A percentile compares a stretch with the other conserved stretches of the same genome.
These are phyloP conservation scores for Macrobrachium rosenbergii DNA, from an alignment of 1,140 invertebrate genomes.

Conservation along the genomic window DNA sequence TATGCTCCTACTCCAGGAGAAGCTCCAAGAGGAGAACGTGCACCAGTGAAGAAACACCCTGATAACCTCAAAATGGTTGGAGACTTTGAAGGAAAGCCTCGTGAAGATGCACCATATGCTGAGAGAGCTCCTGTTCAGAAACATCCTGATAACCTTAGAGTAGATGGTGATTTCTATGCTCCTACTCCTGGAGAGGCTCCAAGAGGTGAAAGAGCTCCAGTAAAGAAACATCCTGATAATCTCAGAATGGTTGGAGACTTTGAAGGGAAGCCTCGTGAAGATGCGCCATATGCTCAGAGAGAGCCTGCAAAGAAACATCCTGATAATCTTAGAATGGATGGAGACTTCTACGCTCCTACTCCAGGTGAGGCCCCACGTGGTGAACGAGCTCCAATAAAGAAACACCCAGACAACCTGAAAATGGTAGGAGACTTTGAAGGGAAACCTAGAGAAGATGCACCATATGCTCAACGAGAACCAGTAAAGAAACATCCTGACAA, in stretches of 20 bases:
- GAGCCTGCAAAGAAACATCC: conserved; percentile 45
- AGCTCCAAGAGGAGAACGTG: conserved; percentile 34
- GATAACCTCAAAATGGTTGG: conserved; percentile 46
- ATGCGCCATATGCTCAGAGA: conserved; percentile 36
- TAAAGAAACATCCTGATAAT: conserved; percentile 47
- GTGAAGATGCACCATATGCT: conserved; percentile 61
- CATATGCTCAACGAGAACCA: conserved; percentile 34
- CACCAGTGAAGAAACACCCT: conserved; percentile 35
- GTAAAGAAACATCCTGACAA: conserved; percentile 45
- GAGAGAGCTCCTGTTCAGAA: conserved; percentile 48
- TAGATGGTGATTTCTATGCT: conserved; percentile 40
- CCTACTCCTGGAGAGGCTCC: background rate
- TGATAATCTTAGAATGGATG: conserved; percentile 55
- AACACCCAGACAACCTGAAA: conserved; percentile 35
- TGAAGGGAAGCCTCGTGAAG: conserved; percentile 30
- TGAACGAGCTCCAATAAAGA: conserved; percentile 38
- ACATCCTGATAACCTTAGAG: conserved; percentile 51
- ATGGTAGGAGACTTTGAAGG: conserved; percentile 44
- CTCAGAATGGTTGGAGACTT: conserved; percentile 42
- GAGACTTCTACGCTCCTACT: conserved; percentile 42
- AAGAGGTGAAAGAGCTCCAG: conserved; percentile 30
- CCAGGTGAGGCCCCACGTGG: conserved; percentile 44
- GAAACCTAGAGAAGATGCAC: conserved; percentile 40
- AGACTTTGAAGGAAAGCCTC: conserved; percentile 67
- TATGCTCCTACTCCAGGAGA: conserved; percentile 16